Percentiles rank a stretch among this genome's conserved stretches.
phyloP scores from a whole-genome alignment of 1,140 invertebrate species.

The Drosophila nannoptera region DNA sequence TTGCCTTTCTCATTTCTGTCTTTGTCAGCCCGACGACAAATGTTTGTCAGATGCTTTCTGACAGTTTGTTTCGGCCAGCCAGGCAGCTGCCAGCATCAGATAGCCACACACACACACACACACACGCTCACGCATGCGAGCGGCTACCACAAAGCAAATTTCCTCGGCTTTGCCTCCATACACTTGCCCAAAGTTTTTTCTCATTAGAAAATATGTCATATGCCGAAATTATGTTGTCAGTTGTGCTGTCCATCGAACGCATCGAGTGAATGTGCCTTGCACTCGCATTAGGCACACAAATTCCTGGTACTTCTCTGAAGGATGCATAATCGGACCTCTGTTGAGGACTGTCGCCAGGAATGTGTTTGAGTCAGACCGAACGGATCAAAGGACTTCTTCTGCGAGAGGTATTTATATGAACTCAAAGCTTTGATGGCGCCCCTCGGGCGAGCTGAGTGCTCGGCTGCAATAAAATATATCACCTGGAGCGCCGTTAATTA shows the following conservation, averaged over 20 bases:
- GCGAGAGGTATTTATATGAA: too few relatives aligned
- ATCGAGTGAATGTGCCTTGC: slow-evolving; percentile 40
- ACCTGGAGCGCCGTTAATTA: slow-evolving; percentile 4
- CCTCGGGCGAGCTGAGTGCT: too few relatives aligned
- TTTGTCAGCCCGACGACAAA: slow-evolving; percentile 53
- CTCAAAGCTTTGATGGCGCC: too few relatives aligned
- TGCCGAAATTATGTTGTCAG: slow-evolving; percentile 73
- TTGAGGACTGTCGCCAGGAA: too few relatives aligned
- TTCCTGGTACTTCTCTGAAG: too few relatives aligned
- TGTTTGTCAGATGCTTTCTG: slow-evolving; percentile 56
- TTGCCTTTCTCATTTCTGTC: slow-evolving; percentile 32
- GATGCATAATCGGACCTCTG: too few relatives aligned
- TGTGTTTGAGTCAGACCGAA: too few relatives aligned
- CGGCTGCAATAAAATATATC: too few relatives aligned
- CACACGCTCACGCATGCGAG: slow-evolving; percentile 8
- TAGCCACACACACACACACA: slow-evolving; percentile 22
- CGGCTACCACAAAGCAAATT: slow-evolving; percentile 63
- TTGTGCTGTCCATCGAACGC: slow-evolving; percentile 47
- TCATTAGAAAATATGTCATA: slow-evolving; percentile 70
- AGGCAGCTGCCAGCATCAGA: slow-evolving; percentile 45
- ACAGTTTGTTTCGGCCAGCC: slow-evolving; percentile 55
- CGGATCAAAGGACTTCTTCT: too few relatives aligned
- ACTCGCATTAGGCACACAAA: too few relatives aligned
- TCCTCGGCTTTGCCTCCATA: slow-evolving; percentile 22
- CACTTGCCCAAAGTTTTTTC: slow-evolving; percentile 43